Evolutionary conservation across 2,113 vertebrate genomes (phyloP).

Genomic region (Dicerorhinus sumatrensis): DNA sequence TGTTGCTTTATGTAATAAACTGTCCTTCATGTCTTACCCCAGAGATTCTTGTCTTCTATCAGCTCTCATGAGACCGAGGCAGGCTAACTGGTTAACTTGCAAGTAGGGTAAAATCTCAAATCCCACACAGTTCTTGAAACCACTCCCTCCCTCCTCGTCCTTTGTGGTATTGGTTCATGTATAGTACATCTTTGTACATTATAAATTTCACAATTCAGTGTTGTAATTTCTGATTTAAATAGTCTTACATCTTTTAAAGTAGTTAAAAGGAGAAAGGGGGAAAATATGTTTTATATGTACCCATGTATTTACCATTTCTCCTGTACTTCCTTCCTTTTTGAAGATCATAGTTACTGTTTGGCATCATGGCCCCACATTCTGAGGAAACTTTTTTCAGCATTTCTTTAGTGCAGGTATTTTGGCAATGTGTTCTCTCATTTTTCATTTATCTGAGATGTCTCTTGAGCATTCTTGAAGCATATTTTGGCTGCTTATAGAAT

Average conservation of each 20-base stretch:
- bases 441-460: background rate
- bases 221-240: background rate
- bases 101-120: background rate
- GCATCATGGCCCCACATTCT: background rate
- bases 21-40: background rate
- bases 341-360: background rate
- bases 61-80: background rate
- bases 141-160: background rate
- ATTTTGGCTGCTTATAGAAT: background rate
- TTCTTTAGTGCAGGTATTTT: background rate
- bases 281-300: background rate
- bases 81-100: background rate
- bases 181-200: background rate
- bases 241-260: background rate
- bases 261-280: background rate
- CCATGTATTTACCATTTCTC: background rate
- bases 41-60: background rate
- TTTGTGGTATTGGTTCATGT: background rate
- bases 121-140: background rate
- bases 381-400: background rate
- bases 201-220: background rate
- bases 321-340: background rate
- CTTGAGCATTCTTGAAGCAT: background rate
- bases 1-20: background rate
- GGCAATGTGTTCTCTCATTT: background rate